Conservation (phyloP, 2,888 invertebrate species). For the Alentia gelatinosa region DNA sequence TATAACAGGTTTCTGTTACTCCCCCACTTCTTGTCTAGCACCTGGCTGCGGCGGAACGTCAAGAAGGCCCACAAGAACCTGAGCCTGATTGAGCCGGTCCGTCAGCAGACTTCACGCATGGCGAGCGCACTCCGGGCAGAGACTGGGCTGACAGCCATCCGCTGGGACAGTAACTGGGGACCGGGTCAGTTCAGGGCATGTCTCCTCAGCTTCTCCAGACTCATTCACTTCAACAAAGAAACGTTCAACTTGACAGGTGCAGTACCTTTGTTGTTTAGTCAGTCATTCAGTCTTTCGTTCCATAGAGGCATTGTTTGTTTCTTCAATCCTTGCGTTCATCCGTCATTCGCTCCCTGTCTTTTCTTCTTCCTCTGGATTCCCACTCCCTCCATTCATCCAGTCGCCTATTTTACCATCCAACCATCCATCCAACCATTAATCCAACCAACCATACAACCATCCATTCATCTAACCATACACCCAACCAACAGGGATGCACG, state of each 20-base stretch:
- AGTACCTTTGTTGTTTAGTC: too few species aligned
- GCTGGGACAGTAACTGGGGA: slow-evolving; percentile 81
- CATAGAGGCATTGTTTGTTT: too few species aligned
- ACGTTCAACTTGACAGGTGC: slow-evolving; percentile 51
- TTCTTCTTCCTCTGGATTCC: too few species aligned
- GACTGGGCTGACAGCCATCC: slow-evolving; percentile 84
- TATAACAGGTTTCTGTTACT: neutral
- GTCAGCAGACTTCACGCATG: slow-evolving; percentile 88
- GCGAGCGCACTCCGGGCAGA: slow-evolving; percentile 84
- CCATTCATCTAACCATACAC: too few species aligned
- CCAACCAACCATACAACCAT: too few species aligned
- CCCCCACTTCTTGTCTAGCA: slow-evolving; percentile 64
- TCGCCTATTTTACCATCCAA: too few species aligned
- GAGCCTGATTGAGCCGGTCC: slow-evolving; percentile 85
- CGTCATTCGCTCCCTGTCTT: too few species aligned
- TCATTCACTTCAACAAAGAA: slow-evolving; percentile 79
- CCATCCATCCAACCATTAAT: too few species aligned
- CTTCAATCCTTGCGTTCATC: too few species aligned
- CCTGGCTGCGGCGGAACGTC: slow-evolving; percentile 88
- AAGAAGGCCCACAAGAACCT: slow-evolving; percentile 86
- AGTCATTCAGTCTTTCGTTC: too few species aligned
- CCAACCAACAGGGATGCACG: too few species aligned
- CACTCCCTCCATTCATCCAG: too few species aligned
- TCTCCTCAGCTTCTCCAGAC: slow-evolving; percentile 87
- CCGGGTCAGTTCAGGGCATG: slow-evolving; percentile 93